A percentile compares a stretch with the other conserved stretches of the same genome.
Conservation (phyloP, 2,888 invertebrate species). For the Metallyticus violacea region DNA sequence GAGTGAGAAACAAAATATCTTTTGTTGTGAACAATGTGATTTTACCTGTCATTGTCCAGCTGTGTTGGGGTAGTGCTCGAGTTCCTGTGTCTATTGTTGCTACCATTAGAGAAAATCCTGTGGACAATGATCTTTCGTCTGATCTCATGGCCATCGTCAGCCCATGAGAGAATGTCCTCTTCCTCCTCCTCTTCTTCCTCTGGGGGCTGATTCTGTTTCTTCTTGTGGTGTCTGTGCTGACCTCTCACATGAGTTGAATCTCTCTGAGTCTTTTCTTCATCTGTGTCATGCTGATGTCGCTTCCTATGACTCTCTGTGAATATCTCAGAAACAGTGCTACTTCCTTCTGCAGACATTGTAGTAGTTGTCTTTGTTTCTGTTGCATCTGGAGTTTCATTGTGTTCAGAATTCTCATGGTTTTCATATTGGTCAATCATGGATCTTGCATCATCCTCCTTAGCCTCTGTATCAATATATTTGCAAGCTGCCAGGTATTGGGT, state of each 20-base stretch:
- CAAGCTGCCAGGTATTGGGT: constrained; percentile 5
- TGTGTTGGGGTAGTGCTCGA: background rate
- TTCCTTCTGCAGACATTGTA: background rate
- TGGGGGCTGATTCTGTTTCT: background rate
- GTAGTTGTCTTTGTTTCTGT: background rate
- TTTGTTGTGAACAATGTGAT: too few species aligned
- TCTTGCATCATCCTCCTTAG: background rate
- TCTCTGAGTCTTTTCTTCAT: background rate
- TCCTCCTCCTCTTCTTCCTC: background rate
- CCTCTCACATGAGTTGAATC: background rate
- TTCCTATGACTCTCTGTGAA: background rate
- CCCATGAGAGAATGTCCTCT: background rate
- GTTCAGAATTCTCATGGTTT: background rate
- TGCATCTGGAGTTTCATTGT: background rate
- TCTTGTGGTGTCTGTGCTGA: background rate
- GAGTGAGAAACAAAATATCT: too few species aligned
- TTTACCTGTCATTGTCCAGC: background rate
- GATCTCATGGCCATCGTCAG: background rate
- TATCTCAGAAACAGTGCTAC: background rate
- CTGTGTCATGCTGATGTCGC: background rate
- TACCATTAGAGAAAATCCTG: background rate
- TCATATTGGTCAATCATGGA: background rate
- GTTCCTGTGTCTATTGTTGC: background rate
- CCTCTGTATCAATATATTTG: background rate
- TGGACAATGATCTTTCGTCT: background rate